A percentile compares a stretch with the other conserved stretches of the same genome.
These are phyloP conservation scores for Lordiphosa mommai DNA, from an alignment of 1,140 invertebrate species.

Conservation along the genomic window DNA sequence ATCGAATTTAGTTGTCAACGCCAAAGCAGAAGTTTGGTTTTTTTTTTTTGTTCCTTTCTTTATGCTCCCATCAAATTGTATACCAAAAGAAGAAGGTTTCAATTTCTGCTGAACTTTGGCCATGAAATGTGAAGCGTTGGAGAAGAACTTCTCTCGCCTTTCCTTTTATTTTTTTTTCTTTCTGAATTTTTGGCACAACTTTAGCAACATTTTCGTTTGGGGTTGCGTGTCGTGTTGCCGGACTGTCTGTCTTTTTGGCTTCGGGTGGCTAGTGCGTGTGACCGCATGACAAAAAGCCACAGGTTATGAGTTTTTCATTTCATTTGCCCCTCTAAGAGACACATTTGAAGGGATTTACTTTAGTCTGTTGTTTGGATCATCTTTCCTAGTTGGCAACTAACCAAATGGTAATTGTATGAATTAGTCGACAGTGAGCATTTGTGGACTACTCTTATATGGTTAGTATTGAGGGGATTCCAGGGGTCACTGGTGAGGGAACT, in stretches of 20 bases:
- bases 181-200: conserved; percentile 12
- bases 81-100: conserved; percentile 39
- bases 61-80: conserved; percentile 41
- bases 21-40: conserved; percentile 45
- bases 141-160: background rate
- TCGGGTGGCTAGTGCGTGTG: conserved; percentile 46
- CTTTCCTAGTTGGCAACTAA: no score
- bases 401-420: no score
- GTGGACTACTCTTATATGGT: no score
- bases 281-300: conserved; percentile 70
- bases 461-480: no score
- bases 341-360: no score
- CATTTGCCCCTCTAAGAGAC: conserved; percentile 31
- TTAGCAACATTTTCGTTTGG: conserved; percentile 8
- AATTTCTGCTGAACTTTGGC: conserved; percentile 61
- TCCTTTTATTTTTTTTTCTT: background rate
- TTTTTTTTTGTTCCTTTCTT: conserved; percentile 41
- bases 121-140: conserved; percentile 59
- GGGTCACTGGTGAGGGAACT: no score
- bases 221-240: conserved; percentile 24
- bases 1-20: conserved; percentile 74
- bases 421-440: no score
- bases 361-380: no score
- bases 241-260: conserved; percentile 3
- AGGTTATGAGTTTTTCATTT: conserved; percentile 76